Conservation (phyloP, 2,888 invertebrate genomes). For the Ashinkailepas kermadecensis region DNA sequence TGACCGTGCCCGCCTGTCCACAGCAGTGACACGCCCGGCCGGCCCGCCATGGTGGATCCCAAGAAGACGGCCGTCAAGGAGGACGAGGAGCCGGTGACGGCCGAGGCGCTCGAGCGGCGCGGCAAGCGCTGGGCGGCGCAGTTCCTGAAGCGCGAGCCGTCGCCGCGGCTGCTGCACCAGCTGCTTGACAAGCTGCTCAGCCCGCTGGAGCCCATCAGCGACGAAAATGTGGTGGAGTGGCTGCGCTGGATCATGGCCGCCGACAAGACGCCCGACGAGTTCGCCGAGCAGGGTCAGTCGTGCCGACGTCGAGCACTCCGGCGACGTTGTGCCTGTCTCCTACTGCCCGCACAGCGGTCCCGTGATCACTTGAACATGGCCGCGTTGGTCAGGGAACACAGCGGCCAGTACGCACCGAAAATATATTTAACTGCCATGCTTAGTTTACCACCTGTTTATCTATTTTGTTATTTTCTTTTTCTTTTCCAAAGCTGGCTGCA, state of each 20-base stretch:
- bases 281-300: constrained; percentile 24
- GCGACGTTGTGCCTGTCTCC: too few relatives aligned
- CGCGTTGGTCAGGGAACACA: too few relatives aligned
- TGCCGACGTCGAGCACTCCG: too few relatives aligned
- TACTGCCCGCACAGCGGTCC: too few relatives aligned
- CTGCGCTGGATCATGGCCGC: constrained; percentile 24
- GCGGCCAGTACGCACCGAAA: too few relatives aligned
- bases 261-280: constrained; percentile 23
- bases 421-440: too few relatives aligned
- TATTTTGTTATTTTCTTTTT: too few relatives aligned
- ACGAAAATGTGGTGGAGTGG: constrained; percentile 23
- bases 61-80: constrained; percentile 22
- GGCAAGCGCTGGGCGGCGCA: constrained; percentile 9
- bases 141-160: neutral
- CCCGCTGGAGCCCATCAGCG: constrained; percentile 14
- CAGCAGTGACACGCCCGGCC: neutral
- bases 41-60: constrained; percentile 2
- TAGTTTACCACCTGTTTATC: too few relatives aligned
- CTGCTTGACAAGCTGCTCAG: constrained; percentile 25
- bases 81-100: constrained; percentile 18
- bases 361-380: too few relatives aligned
- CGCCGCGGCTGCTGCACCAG: constrained; percentile 23
- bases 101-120: constrained; percentile 7
- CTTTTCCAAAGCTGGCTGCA: too few relatives aligned
- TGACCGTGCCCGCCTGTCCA: neutral